phyloP scores from a whole-genome alignment of 2,797 vertebrate genomes.

The Sciurus carolinensis region DNA sequence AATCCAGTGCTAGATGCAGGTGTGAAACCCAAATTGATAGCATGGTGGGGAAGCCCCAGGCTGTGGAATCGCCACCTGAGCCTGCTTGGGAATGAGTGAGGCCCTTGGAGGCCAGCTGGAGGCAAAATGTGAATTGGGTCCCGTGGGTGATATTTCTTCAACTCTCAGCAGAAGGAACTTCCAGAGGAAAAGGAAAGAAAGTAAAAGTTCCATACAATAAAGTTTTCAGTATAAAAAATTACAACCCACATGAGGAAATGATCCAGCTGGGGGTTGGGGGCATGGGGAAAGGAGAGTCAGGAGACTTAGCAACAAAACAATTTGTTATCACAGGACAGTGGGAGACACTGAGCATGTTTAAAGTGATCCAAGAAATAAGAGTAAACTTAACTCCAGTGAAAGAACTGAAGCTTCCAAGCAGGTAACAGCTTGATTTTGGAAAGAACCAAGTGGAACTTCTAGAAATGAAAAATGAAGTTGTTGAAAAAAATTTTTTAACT shows the following conservation, averaged over 20 bases:
- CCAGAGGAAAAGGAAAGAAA: neutral
- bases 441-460: neutral
- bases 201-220: neutral
- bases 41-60: neutral
- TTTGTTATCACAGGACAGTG: neutral
- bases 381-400: neutral
- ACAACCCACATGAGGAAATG: neutral
- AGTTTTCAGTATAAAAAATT: neutral
- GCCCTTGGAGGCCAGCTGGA: neutral
- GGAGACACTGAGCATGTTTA: neutral
- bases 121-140: neutral
- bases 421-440: neutral
- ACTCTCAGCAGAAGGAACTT: neutral
- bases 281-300: neutral
- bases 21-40: neutral
- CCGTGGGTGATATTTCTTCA: neutral
- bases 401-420: neutral
- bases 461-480: neutral
- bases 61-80: no score
- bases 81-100: neutral
- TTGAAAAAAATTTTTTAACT: no score
- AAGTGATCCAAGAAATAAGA: neutral
- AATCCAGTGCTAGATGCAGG: neutral
- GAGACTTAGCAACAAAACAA: neutral
- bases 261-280: no score